Conservation (phyloP, 2,113 vertebrate species). For the Otocyon megalotis region DNA sequence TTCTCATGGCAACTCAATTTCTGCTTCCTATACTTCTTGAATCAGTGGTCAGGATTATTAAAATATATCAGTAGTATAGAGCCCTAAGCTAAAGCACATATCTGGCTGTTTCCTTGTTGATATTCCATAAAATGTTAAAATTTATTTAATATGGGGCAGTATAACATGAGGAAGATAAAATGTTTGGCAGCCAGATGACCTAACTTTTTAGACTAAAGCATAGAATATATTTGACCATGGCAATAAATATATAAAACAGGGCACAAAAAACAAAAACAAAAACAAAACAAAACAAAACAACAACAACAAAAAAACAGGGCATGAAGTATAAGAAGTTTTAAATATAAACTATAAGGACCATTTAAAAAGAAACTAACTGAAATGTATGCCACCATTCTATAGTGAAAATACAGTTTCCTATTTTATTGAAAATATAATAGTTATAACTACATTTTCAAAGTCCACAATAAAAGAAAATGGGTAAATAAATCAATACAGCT, state of each 20-base stretch:
- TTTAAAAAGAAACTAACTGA: background rate
- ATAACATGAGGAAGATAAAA: background rate
- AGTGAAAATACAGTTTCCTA: background rate
- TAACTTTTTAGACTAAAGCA: background rate
- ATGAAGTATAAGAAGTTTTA: conserved; percentile 13
- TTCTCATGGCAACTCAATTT: background rate
- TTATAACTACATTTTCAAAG: conserved; percentile 20
- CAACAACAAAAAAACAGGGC: background rate
- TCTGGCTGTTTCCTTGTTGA: background rate
- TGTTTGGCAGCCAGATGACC: background rate
- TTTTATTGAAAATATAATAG: background rate
- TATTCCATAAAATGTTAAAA: conserved; percentile 4
- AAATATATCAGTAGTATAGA: background rate
- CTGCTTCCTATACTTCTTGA: background rate
- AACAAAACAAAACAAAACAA: too few relatives aligned
- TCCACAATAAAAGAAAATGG: background rate
- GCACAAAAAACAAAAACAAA: background rate
- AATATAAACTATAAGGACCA: background rate
- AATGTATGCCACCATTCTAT: background rate
- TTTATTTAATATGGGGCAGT: background rate
- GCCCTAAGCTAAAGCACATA: background rate
- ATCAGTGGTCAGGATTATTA: background rate
- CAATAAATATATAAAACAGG: background rate
- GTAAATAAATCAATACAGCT: background rate
- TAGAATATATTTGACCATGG: conserved; percentile 17